A percentile compares a stretch with the other conserved stretches of the same genome.
These are phyloP conservation scores for Semotilus atromaculatus DNA, from an alignment of 2,797 vertebrate species.

Conservation along the genomic window DNA sequence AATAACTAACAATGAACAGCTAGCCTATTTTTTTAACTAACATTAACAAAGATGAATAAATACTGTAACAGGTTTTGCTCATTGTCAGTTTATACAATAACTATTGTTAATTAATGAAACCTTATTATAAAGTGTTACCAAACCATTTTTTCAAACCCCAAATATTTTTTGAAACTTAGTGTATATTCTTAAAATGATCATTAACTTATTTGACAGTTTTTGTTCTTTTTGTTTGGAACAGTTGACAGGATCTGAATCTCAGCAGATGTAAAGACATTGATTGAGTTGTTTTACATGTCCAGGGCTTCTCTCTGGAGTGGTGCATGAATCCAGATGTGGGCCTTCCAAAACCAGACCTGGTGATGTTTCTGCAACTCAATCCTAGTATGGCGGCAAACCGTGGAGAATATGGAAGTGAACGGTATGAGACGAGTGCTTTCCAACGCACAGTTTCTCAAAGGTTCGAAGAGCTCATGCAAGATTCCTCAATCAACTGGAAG, in stretches of 20 bases:
- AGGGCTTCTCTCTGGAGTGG: slow-evolving; percentile 92
- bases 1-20: too few species aligned
- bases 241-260: background rate
- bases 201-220: background rate
- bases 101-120: background rate
- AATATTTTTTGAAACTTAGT: too few species aligned
- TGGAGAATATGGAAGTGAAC: slow-evolving; percentile 85
- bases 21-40: too few species aligned
- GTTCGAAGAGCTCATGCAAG: slow-evolving; percentile 85
- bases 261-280: background rate
- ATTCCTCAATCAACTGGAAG: slow-evolving; percentile 89
- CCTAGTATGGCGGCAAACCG: slow-evolving; percentile 76
- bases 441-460: slow-evolving; percentile 81
- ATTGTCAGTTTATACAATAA: background rate
- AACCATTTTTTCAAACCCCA: background rate
- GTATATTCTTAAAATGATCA: background rate
- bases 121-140: background rate
- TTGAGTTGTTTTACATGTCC: slow-evolving; percentile 36
- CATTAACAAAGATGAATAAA: background rate
- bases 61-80: background rate
- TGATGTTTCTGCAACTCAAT: slow-evolving; percentile 88
- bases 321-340: slow-evolving; percentile 90
- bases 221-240: background rate
- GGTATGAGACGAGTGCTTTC: slow-evolving; percentile 86
- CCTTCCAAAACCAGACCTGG: slow-evolving; percentile 93